Evolutionary conservation across 2,113 vertebrate genomes (phyloP).

Genomic region (Camarhynchus parvulus): DNA sequence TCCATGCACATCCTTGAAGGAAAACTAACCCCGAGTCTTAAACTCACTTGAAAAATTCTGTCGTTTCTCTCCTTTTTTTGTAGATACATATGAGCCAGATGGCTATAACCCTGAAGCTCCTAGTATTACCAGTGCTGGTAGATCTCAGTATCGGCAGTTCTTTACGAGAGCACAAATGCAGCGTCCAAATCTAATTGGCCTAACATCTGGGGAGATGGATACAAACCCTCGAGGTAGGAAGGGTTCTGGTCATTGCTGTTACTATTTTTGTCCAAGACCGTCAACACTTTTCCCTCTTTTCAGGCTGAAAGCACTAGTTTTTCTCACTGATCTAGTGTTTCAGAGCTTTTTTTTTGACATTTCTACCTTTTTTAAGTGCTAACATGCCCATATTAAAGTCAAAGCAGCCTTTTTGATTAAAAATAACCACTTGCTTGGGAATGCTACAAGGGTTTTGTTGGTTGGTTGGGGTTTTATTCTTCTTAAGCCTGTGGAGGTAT

Average conservation of each 20-base stretch:
- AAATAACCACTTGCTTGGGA: neutral
- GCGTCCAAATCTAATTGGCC: slow-evolving; percentile 94
- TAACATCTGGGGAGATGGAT: slow-evolving; percentile 92
- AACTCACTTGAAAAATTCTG: slow-evolving; percentile 43
- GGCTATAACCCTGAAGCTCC: slow-evolving; percentile 99
- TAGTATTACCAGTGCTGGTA: slow-evolving; percentile 91
- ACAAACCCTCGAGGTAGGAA: slow-evolving; percentile 90
- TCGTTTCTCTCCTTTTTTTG: slow-evolving; percentile 58
- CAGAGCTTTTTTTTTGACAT: neutral
- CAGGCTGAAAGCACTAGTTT: neutral
- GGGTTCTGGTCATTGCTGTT: slow-evolving; percentile 44
- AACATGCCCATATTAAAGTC: neutral
- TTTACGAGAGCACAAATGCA: slow-evolving; percentile 94
- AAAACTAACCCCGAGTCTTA: slow-evolving; percentile 27
- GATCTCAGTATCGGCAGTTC: slow-evolving; percentile 92
- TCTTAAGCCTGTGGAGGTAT: neutral
- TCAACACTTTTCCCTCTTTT: neutral
- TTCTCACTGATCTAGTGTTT: neutral
- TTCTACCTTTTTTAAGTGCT: neutral
- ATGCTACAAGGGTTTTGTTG: neutral
- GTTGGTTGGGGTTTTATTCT: neutral
- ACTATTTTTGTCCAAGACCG: slow-evolving; percentile 27
- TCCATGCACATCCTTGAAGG: neutral
- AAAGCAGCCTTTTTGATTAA: neutral
- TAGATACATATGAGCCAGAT: slow-evolving; percentile 97